Conservation (phyloP, 2,113 vertebrate species). For the Alethe castanea region DNA sequence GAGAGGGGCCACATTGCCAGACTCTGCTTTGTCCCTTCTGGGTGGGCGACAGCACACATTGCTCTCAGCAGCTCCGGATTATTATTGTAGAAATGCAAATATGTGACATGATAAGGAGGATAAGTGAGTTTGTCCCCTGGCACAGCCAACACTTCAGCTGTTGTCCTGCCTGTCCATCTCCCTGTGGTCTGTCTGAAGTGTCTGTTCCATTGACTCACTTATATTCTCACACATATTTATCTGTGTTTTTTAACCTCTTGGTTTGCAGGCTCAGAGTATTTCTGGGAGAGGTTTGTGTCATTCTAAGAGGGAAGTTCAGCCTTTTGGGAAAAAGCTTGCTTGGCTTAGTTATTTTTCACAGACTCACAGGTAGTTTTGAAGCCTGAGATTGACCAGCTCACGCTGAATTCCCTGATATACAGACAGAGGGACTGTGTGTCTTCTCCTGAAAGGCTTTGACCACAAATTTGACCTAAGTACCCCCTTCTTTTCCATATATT, state of each 20-base stretch:
- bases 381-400: neutral
- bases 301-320: neutral
- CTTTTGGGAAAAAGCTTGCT: neutral
- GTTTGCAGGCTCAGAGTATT: neutral
- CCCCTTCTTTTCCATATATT: neutral
- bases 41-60: constrained; percentile 11
- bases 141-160: neutral
- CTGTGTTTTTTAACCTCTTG: neutral
- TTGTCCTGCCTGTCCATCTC: neutral
- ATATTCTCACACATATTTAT: neutral
- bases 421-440: neutral
- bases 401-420: neutral
- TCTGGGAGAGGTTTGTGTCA: neutral
- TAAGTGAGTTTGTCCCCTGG: constrained; percentile 10
- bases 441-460: neutral
- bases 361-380: neutral
- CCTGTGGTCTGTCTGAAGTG: neutral
- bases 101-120: neutral
- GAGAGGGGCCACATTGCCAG: neutral
- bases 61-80: neutral
- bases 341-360: neutral
- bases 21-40: constrained; percentile 12
- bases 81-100: constrained; percentile 1
- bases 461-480: neutral
- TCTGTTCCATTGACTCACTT: neutral